phyloP scores from a whole-genome alignment of 2,797 vertebrate species.

The Aselliscus stoliczkanus region DNA sequence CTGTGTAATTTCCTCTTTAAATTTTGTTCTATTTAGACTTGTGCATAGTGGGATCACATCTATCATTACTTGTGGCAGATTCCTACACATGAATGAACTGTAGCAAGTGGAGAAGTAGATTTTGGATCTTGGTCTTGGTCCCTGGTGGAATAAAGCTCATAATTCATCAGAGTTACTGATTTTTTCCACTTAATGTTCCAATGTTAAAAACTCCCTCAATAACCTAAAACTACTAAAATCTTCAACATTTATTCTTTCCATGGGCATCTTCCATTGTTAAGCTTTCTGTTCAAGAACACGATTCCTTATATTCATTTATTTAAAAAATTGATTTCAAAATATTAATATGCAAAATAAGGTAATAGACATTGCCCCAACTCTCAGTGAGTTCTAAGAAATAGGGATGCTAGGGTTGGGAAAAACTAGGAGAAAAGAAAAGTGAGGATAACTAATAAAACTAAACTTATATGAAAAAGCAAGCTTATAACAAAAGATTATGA shows the following conservation, averaged over 20 bases:
- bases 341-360: not conserved
- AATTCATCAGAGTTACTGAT: not conserved
- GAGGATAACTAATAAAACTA: constrained; percentile 23
- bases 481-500: not conserved
- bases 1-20: not conserved
- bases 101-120: not conserved
- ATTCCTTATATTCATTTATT: not conserved
- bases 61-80: not conserved
- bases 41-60: not conserved
- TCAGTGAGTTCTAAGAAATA: constrained; percentile 53
- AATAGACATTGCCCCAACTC: constrained; percentile 31
- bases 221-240: not conserved
- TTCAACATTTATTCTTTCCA: not conserved
- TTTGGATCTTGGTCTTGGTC: not conserved
- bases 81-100: not conserved
- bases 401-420: constrained; percentile 24
- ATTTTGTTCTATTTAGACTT: constrained; percentile 8
- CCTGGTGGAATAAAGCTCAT: not conserved
- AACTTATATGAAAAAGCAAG: not conserved
- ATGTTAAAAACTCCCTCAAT: not conserved
- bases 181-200: not conserved
- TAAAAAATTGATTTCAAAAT: not conserved
- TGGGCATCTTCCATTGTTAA: not conserved
- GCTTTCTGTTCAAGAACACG: not conserved
- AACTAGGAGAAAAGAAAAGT: constrained; percentile 51